phyloP scores from a whole-genome alignment of 2,888 invertebrate genomes.

The Andrena camellia region DNA sequence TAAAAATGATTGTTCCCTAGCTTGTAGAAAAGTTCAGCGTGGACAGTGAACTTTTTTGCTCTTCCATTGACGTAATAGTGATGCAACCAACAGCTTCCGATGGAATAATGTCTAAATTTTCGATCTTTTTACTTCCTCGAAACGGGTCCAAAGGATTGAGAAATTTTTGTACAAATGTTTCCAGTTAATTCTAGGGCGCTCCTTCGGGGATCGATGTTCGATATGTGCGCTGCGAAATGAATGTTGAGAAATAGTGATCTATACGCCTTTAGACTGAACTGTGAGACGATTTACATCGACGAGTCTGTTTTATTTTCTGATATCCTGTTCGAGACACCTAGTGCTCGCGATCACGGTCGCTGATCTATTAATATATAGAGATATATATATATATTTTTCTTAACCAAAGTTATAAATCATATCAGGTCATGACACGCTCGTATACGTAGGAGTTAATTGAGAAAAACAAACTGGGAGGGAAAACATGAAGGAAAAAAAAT shows the following conservation, averaged over 20 bases:
- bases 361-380: conserved; percentile 33
- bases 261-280: conserved; percentile 70
- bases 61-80: conserved; percentile 19
- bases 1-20: neutral
- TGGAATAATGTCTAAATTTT: neutral
- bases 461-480: conserved; percentile 13
- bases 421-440: conserved; percentile 55
- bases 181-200: conserved; percentile 21
- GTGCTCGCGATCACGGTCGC: conserved; percentile 21
- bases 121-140: neutral
- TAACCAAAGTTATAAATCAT: conserved; percentile 76
- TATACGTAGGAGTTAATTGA: conserved; percentile 38
- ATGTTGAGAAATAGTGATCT: conserved; percentile 38
- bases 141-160: neutral
- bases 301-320: conserved; percentile 62
- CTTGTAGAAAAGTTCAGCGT: neutral
- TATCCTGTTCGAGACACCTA: conserved; percentile 46
- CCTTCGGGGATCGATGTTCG: conserved; percentile 20
- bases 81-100: conserved; percentile 12
- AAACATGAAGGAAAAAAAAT: conserved; percentile 18
- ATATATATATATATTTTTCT: conserved; percentile 71
- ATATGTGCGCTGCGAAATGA: conserved; percentile 29
- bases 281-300: conserved; percentile 49
- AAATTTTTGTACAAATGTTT: neutral
- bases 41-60: neutral